Conservation (phyloP, 2,797 vertebrate species). For the Anguilla pacifica region DNA sequence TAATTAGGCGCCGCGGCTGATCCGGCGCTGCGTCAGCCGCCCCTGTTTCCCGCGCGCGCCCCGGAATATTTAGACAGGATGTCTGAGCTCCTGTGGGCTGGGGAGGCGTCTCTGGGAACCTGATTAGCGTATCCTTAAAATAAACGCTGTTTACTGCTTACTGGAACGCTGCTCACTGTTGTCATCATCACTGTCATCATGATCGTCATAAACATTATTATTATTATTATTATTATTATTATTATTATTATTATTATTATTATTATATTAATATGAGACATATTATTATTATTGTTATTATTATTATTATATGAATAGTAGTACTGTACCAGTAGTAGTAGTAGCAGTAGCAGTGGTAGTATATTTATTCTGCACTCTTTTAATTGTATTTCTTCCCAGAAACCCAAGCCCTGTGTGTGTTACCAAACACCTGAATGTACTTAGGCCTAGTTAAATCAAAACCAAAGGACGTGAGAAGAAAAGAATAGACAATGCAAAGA, state of each 20-base stretch:
- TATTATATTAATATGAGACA: neutral
- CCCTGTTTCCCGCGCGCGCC: constrained; percentile 43
- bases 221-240: constrained; percentile 42
- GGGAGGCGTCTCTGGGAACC: constrained; percentile 54
- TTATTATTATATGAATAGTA: neutral
- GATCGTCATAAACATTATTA: constrained; percentile 66
- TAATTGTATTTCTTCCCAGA: neutral
- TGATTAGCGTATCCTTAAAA: constrained; percentile 50
- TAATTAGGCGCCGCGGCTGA: constrained; percentile 59
- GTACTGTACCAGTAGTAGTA: neutral
- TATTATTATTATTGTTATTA: neutral
- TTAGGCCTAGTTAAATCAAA: neutral
- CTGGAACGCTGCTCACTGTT: constrained; percentile 44
- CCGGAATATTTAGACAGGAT: constrained; percentile 50
- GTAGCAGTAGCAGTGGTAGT: neutral
- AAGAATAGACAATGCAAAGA: neutral
- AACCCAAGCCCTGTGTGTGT: neutral
- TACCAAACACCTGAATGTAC: neutral
- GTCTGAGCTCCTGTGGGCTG: constrained; percentile 34
- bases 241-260: neutral
- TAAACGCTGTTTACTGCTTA: constrained; percentile 11
- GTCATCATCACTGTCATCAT: constrained; percentile 65
- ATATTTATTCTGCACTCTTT: neutral
- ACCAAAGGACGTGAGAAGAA: neutral
- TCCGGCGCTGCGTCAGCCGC: constrained; percentile 46